Conservation (phyloP, 2,113 vertebrate genomes). For the Podiceps cristatus region DNA sequence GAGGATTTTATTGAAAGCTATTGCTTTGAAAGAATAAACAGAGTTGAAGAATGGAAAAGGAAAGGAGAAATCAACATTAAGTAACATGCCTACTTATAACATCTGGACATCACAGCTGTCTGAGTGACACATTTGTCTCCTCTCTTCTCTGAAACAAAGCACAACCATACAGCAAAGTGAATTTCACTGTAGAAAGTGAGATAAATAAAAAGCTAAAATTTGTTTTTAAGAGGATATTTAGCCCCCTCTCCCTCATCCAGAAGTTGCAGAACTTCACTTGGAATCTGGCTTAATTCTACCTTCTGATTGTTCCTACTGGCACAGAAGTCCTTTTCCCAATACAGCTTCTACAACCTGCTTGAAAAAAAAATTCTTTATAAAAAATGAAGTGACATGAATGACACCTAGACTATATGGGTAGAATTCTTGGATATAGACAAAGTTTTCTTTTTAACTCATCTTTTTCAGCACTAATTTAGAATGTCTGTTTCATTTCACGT, state of each 20-base stretch:
- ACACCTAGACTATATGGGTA: not conserved
- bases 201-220: not conserved
- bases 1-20: not conserved
- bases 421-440: not conserved
- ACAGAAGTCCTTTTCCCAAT: not conserved
- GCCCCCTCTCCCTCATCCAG: not conserved
- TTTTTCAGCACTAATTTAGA: not conserved
- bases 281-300: not conserved
- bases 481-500: not conserved
- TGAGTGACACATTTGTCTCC: not conserved
- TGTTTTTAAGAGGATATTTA: not conserved
- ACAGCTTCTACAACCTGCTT: not conserved
- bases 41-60: not conserved
- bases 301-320: not conserved
- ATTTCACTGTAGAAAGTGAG: not conserved
- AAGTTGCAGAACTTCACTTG: not conserved
- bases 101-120: not conserved
- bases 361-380: not conserved
- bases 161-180: not conserved
- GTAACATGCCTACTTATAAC: not conserved
- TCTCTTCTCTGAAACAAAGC: not conserved
- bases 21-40: not conserved
- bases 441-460: not conserved
- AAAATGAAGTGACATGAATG: not conserved
- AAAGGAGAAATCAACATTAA: not conserved